Percentiles rank a stretch among this genome's conserved stretches.
phyloP scores from a whole-genome alignment of 2,888 invertebrate species.

The Drosophila mettleri region DNA sequence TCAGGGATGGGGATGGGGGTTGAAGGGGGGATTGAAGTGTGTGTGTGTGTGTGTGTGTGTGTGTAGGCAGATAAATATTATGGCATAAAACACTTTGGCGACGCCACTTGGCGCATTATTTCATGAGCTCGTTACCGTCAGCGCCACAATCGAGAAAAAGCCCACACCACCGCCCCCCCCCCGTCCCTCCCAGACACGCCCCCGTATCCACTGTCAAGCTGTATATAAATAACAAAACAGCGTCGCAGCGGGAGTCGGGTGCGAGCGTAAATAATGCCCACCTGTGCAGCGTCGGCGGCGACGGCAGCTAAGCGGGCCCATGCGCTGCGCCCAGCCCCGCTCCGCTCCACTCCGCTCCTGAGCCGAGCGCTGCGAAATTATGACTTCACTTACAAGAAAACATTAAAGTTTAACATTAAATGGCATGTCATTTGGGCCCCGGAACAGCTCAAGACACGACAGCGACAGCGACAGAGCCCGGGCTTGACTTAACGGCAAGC shows the following conservation, averaged over 20 bases:
- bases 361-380: conserved; percentile 52
- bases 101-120: conserved; percentile 80
- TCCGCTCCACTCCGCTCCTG: not conserved
- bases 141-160: conserved; percentile 34
- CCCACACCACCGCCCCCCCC: not conserved
- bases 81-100: conserved; percentile 81
- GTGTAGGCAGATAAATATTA: conserved; percentile 72
- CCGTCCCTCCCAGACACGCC: conserved; percentile 18
- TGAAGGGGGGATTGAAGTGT: too few species aligned
- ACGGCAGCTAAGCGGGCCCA: conserved; percentile 4
- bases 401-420: conserved; percentile 82
- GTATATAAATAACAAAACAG: conserved; percentile 70
- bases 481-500: conserved; percentile 57
- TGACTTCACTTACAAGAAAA: conserved; percentile 70
- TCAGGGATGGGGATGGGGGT: not conserved
- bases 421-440: conserved; percentile 80
- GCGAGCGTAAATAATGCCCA: conserved; percentile 76
- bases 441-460: conserved; percentile 62
- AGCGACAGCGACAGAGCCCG: conserved; percentile 24
- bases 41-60: too few species aligned
- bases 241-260: not conserved
- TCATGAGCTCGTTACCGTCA: conserved; percentile 80
- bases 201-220: conserved; percentile 48
- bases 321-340: not conserved
- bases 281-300: conserved; percentile 56